A percentile compares a stretch with the other conserved stretches of the same genome.
phyloP scores from a whole-genome alignment of 1,140 invertebrate species.

The Drosophila sechellia region DNA sequence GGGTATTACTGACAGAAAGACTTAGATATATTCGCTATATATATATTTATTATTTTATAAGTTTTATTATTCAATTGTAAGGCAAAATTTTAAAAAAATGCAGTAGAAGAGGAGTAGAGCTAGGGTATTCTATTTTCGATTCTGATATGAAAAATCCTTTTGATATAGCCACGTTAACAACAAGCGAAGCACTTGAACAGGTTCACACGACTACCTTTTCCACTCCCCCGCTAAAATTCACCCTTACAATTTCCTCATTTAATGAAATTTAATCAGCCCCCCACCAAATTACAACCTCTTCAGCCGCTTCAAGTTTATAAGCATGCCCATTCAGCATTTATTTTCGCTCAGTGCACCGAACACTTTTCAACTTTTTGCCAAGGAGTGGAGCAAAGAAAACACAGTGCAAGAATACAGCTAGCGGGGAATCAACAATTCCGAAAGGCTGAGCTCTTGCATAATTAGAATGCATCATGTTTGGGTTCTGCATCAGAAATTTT shows the following conservation, averaged over 20 bases:
- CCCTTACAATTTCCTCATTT: slow-evolving; percentile 31
- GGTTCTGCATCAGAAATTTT: slow-evolving; percentile 4
- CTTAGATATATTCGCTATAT: too few relatives aligned
- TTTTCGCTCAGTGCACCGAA: slow-evolving; percentile 51
- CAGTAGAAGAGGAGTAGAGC: background rate
- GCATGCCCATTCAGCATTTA: slow-evolving; percentile 5
- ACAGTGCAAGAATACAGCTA: slow-evolving; percentile 18
- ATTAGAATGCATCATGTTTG: slow-evolving; percentile 22
- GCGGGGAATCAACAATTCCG: slow-evolving; percentile 44
- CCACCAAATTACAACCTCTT: slow-evolving; percentile 3
- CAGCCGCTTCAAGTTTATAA: background rate
- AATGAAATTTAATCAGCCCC: slow-evolving; percentile 65
- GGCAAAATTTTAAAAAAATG: too few relatives aligned
- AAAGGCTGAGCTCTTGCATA: slow-evolving; percentile 33
- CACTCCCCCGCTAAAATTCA: background rate
- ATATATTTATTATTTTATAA: background rate
- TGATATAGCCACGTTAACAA: slow-evolving; percentile 38
- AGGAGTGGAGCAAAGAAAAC: slow-evolving; percentile 9
- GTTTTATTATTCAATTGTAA: too few relatives aligned
- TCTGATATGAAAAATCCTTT: background rate
- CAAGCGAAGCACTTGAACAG: slow-evolving; percentile 57
- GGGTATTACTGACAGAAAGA: slow-evolving; percentile 10
- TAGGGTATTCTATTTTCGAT: slow-evolving; percentile 11
- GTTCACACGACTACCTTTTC: slow-evolving; percentile 32
- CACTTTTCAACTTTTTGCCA: slow-evolving; percentile 36